Evolutionary conservation across 2,888 invertebrate species (phyloP).

Genomic region (Archaeoteleia sp.): DNA sequence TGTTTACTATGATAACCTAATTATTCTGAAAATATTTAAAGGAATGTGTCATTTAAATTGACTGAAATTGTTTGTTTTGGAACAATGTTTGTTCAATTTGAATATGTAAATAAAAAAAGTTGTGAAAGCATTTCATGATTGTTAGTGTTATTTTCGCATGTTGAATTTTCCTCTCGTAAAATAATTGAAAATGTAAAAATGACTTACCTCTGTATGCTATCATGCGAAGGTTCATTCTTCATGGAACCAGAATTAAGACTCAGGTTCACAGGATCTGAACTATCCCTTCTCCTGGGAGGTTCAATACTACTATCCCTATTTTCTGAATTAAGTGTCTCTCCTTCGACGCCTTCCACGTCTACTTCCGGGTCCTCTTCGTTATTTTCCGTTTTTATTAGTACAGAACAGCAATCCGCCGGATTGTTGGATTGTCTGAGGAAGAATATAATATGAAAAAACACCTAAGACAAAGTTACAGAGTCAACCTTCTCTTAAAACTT

Average conservation of each 20-base stretch:
- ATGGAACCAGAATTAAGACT: conserved; percentile 75
- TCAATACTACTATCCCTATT: conserved; percentile 73
- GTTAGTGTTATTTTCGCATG: no score
- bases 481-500: no score
- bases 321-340: conserved; percentile 69
- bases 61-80: no score
- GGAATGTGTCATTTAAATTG: no score
- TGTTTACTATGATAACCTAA: no score
- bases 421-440: conserved; percentile 69
- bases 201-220: conserved; percentile 67
- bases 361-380: conserved; percentile 72
- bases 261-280: conserved; percentile 89
- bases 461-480: no score
- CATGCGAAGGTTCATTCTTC: conserved; percentile 71
- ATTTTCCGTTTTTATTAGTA: conserved; percentile 73
- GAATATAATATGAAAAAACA: no score
- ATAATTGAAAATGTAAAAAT: no score
- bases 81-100: no score
- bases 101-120: neutral
- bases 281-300: conserved; percentile 81
- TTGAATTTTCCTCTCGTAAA: no score
- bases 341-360: conserved; percentile 75
- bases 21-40: no score
- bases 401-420: conserved; percentile 73
- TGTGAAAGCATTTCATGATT: no score